These are phyloP conservation scores for Chrysomela aeneicollis DNA, from an alignment of 2,888 invertebrate species.

Conservation along the genomic window DNA sequence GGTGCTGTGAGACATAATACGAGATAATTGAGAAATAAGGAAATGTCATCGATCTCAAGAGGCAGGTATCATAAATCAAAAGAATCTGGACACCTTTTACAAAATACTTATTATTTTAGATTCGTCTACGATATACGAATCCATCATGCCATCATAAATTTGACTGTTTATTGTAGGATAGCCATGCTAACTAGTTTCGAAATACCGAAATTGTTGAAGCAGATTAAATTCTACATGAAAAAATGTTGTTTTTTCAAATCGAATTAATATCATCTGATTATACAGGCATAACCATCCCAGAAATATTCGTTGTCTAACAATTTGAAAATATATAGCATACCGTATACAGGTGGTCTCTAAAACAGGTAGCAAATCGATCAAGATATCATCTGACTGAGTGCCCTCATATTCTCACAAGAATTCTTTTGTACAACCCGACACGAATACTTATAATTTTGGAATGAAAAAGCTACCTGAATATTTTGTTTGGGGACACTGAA, in stretches of 20 bases:
- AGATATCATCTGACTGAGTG: constrained; percentile 37
- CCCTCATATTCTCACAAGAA: constrained; percentile 29
- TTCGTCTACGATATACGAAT: no score
- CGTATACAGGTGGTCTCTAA: constrained; percentile 31
- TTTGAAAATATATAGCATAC: constrained; percentile 6
- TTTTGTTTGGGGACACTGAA: constrained; percentile 20
- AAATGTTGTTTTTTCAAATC: not conserved
- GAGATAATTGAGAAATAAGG: no score
- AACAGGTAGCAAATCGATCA: constrained; percentile 30
- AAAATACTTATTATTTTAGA: no score
- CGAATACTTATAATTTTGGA: constrained; percentile 26
- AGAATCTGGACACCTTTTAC: no score
- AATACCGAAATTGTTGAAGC: not conserved
- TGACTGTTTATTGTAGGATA: no score
- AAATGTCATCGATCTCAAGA: no score
- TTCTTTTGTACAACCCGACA: constrained; percentile 32
- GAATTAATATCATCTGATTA: not conserved
- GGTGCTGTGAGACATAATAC: no score
- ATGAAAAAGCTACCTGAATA: constrained; percentile 34
- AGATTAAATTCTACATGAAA: not conserved
- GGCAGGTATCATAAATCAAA: no score
- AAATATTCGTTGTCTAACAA: constrained; percentile 19
- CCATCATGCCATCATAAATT: no score
- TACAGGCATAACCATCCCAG: not conserved
- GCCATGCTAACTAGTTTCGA: no score